Conservation (phyloP, 2,888 invertebrate genomes). For the Rhodophaea formosa region DNA sequence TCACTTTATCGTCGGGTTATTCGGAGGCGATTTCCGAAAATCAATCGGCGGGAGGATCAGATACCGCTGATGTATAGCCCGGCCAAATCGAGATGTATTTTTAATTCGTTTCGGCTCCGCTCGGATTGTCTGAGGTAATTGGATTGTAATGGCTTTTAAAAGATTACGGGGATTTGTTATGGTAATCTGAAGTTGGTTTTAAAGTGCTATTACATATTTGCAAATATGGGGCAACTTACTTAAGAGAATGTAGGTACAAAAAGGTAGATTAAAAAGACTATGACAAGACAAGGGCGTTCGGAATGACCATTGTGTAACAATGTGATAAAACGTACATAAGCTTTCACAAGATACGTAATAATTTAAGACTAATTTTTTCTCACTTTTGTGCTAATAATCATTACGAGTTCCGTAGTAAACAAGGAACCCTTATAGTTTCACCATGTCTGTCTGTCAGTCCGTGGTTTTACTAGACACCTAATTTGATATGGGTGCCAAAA, state of each 20-base stretch:
- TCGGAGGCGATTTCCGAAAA: slow-evolving; percentile 68
- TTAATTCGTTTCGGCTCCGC: slow-evolving; percentile 28
- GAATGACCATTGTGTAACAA: too few species aligned
- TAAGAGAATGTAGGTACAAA: background rate
- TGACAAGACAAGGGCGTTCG: too few species aligned
- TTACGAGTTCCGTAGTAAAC: too few species aligned
- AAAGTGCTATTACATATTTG: background rate
- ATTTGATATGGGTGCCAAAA: too few species aligned
- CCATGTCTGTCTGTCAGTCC: too few species aligned
- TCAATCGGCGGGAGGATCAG: slow-evolving; percentile 61
- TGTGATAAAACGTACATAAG: too few species aligned
- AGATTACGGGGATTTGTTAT: slow-evolving; percentile 6
- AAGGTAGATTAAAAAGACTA: background rate
- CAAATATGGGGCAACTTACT: background rate
- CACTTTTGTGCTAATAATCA: too few species aligned
- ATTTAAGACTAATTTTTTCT: too few species aligned
- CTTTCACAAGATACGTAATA: too few species aligned
- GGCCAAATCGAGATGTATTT: slow-evolving; percentile 26
- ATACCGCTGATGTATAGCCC: slow-evolving; percentile 58
- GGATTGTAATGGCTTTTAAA: slow-evolving; percentile 17
- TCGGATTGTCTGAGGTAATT: slow-evolving; percentile 20
- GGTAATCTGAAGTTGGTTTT: slow-evolving; percentile 1
- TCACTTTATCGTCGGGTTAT: slow-evolving; percentile 62
- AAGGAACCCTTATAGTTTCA: too few species aligned
- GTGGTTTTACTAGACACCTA: too few species aligned